Base-by-base conservation (phyloP, 2,888 invertebrate species). In the Ephialtes manifestator region DNA sequence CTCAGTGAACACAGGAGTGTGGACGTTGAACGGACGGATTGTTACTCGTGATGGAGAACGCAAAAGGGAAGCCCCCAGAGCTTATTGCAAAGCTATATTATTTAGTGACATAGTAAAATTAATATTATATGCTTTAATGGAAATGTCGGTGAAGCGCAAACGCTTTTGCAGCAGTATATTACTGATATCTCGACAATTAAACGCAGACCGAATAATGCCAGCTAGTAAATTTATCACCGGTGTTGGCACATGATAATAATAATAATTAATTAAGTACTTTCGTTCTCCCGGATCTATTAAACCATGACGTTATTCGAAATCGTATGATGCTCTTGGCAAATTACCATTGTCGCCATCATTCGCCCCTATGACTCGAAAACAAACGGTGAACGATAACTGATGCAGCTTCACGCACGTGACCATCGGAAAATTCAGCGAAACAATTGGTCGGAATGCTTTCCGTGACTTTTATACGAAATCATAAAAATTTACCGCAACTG, bases 1-100 rank as follows among this genome's bases (percentile, higher is more conserved):
- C 48, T 24, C 67, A 20, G 15, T 43, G 24, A 68, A 48, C 24
- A 46, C 28, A 13, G n/a, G 15, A 48, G 48, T 15, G 39, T 39
- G 13, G 48, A 15, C n/a, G n/a, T 48, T 48, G 48, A 48, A n/a
- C 48, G 48, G 13, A 48, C 48, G 4, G 48, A 48, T 15, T 48
- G 48, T 48, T 58, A 58, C 58, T 58, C 58, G 58, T 58, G 58
- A 24, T 28, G 24, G 58, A 13, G 24, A 58, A 58, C 13, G 28
- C 58, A 24, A 58, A 13, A 58, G 13, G 13, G 28, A 58, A 58
- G 48, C 13, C 4, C 48, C 48, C 48, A 15, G 48, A 48, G 48
- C 48, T 48, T 48, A 48, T 48, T 48, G 15, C 48, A 15, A 48
- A 15, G 48, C 48, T 48, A n/a, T n/a, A 48, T 48, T 48, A 48